Base-by-base conservation (phyloP, 1,140 invertebrate genomes). In the Calycopis cecrops region DNA sequence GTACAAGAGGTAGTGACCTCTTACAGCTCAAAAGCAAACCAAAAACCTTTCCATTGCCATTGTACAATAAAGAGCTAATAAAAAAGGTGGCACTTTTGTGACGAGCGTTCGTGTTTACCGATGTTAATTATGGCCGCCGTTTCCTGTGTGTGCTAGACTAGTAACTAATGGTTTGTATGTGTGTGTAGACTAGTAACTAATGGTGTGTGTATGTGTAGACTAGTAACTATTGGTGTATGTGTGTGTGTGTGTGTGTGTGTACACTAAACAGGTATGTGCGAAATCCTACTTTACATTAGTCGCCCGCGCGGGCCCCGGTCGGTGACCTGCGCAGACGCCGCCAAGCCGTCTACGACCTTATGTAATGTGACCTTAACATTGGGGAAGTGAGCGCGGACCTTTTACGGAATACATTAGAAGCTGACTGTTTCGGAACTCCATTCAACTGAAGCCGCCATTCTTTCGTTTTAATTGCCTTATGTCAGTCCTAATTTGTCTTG, bases 311-410 rank as follows among this genome's bases (percentile, higher is more conserved):
- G 80, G 78, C 83, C 79, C 83, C 76, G 80, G 80, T 75, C 79
- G 65, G 59, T 70, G 78, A 79, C 66, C 59, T 62, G 69, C 69
- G 75, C 67, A 49, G 51, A 62, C 73, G 81, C 82, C 78, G 82
- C 79, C 82, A 80, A 69, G 82, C 82, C 77, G 82, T 85, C 82
- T 85, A 80, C 82, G 59, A 60, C 59, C 60, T 84, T 83, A 80
- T 72, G 70, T 82, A 83, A 85, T 57, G 51, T 70, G 79, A 81
- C 81, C 81, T 85, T 83, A 81, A 76, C 79, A 79, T 79, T 81
- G 69, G 68, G 61, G 55, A 51, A 16, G 65, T 67, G 63, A 59
- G 66, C 47, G 42, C 35, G 35, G 55, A 63, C 66, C 59, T 69
- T 72, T 64, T 37, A 21, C 33, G 38, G 14, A 33, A 35, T 9